Base-by-base conservation (phyloP, 2,797 vertebrate genomes). In the Chloroceryle amazona region DNA sequence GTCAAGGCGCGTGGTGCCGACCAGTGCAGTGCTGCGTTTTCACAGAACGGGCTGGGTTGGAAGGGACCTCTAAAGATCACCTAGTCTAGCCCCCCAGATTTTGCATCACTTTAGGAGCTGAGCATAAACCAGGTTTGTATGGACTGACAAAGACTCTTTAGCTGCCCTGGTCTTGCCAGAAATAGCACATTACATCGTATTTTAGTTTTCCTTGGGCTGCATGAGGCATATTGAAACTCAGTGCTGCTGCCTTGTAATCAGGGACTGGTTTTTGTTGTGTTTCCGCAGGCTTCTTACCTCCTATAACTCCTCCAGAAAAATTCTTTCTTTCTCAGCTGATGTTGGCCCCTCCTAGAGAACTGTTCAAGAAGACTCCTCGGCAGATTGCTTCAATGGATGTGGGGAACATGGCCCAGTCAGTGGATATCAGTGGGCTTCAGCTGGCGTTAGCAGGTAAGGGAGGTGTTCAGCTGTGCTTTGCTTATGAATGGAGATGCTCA, bases 271-370 rank as follows among this genome's bases (percentile, higher is more conserved):
- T 85, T 51, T 23, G 1, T 11, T 75, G 17, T 93, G 28, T 96
- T 22, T 76, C 89, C 11, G 25, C 97, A 99, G 99, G 99, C 33
- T 99, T 99, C 97, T 98, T 99, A 37, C 99, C 99, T 22, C 99
- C 99, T 70, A 99, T 99, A 98, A 99, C 99, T 11, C 98, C 99
- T 79, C 99, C 99, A 4, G 99, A 99, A 98, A 99, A 99, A 97
- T 99, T 99, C 98, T 99, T 99, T 85, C 98, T 99, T 79, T 99
- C 99, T 28, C 99, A 99, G 88, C 98, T 99, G 89, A 99, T 99
- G 99, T 83, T 99, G 97, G 99, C 99, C 6, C 99, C 99, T 6
- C 99, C 99, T 44, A 98, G 99, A 70, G 99, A 99, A 17, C 98
- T 99, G 51, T 99, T 99, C 97, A 99, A 99, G 98, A 99, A 99